phyloP scores from a whole-genome alignment of 2,113 vertebrate genomes.

The Carassius gibelio region DNA sequence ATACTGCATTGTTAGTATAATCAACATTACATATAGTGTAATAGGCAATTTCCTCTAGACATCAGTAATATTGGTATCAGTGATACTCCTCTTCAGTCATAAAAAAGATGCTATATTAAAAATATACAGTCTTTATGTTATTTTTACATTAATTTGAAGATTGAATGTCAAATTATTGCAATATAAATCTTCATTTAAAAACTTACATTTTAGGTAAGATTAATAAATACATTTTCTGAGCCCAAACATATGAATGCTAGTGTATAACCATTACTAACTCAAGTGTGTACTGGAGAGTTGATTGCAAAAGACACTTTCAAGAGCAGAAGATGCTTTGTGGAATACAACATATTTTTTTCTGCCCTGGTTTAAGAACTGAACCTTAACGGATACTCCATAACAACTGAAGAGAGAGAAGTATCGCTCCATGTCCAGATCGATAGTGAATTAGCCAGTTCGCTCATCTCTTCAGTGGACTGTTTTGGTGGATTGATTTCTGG shows the following conservation, averaged over 20 bases:
- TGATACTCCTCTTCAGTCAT: too few species aligned
- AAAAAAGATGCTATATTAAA: too few species aligned
- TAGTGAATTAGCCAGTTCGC: constrained; percentile 79
- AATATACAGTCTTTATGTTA: too few species aligned
- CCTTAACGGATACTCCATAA: constrained; percentile 73
- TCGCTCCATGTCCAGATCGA: constrained; percentile 73
- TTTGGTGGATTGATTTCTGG: constrained; percentile 68
- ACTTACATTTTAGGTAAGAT: too few species aligned
- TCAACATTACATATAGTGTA: too few species aligned
- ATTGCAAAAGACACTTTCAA: neutral
- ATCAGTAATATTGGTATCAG: too few species aligned
- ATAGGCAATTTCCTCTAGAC: too few species aligned
- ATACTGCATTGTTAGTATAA: too few species aligned
- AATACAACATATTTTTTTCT: neutral
- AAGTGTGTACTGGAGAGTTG: neutral
- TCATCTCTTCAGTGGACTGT: constrained; percentile 66
- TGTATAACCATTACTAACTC: neutral
- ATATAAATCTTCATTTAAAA: too few species aligned
- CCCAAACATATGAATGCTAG: neutral
- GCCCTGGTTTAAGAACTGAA: constrained; percentile 64
- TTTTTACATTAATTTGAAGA: too few species aligned
- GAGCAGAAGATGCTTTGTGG: neutral
- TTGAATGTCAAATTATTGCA: too few species aligned
- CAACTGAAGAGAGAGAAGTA: constrained; percentile 75
- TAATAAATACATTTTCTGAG: too few species aligned